Evolutionary conservation across 2,888 invertebrate genomes (phyloP), one percentile per base, ranked within the genome.

Genomic region (Netelia fuscicornis): DNA sequence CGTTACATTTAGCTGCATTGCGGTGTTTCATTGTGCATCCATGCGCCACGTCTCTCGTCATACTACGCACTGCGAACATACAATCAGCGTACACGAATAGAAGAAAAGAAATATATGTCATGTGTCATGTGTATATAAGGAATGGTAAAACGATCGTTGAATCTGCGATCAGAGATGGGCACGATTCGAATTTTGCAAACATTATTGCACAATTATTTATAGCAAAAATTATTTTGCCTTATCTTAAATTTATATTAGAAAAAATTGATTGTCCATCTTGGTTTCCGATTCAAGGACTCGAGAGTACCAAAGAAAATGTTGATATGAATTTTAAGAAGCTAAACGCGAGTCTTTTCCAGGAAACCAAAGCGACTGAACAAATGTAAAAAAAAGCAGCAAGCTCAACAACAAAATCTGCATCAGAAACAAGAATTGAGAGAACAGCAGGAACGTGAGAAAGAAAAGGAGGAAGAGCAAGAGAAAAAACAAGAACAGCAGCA

Each of bases 301-400:
- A 44, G 48, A 62, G 23, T 48, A 30, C 52, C 2, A 25, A 3
- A 37, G 17, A 56, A 25, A 74, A 11, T n/a, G 54, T 13, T 20
- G 56, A 42, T 37, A 54, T 0, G 44, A 68, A 71, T 42, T 13
- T 37, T 5, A 13, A 25, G 42, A 60, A 60, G 68, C 25, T 79
- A 74, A 80, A 83, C 64, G 76, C 42, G 11, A 80, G 48, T 71
- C 8, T 25, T 86, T 89, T 81, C 56, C 89, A 91, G 92, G 86
- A 91, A 90, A 89, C 86, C 89, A 74, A 90, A 89, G 85, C 88
- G 89, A 70, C 86, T 89, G 44, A 67, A 58, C 52, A 30, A 68
- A 54, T 25, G 20, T 52, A 20, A 60, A 64, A 25, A 37, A 64
- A 65, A 64, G 70, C 52, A 17, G 56, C 10, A 42, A 54, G 52